These are phyloP conservation scores for Eueides isabella DNA, from an alignment of 1,140 invertebrate species.

Conservation along the genomic window DNA sequence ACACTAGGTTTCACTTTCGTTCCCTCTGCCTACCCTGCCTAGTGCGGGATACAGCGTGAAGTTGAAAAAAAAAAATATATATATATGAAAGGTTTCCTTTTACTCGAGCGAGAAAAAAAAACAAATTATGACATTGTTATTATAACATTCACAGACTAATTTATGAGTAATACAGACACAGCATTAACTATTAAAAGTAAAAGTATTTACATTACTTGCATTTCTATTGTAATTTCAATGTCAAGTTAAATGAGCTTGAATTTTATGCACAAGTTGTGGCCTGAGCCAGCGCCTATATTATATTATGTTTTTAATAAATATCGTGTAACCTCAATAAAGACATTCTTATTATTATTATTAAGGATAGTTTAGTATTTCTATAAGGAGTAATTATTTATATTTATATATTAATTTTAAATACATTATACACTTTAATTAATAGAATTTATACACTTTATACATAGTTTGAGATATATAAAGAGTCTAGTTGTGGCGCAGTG, in stretches of 20 bases:
- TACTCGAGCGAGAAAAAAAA: not conserved
- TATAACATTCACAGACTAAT: not conserved
- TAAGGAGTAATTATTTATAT: too few species aligned
- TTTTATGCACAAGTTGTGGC: not conserved
- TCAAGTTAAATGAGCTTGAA: not conserved
- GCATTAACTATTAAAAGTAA: conserved; percentile 3
- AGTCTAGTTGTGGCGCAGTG: too few species aligned
- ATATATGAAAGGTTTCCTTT: conserved; percentile 4
- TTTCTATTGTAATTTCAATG: conserved; percentile 21
- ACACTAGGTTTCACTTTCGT: too few species aligned
- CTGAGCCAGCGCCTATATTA: not conserved
- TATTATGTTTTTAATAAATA: not conserved
- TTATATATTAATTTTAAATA: too few species aligned
- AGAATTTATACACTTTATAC: too few species aligned
- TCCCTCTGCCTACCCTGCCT: too few species aligned
- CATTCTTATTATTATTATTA: too few species aligned
- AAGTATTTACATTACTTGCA: conserved; percentile 8
- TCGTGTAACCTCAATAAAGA: not conserved
- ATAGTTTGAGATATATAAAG: too few species aligned
- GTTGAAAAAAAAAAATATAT: too few species aligned
- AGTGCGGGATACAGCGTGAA: too few species aligned
- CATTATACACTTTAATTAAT: too few species aligned
- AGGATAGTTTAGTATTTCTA: too few species aligned
- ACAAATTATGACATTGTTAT: not conserved
- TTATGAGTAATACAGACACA: not conserved